Percentiles rank a stretch among this genome's conserved stretches.
Conservation (phyloP, 92 coral and sea anemone genomes). For the Parazoanthus darwini region DNA sequence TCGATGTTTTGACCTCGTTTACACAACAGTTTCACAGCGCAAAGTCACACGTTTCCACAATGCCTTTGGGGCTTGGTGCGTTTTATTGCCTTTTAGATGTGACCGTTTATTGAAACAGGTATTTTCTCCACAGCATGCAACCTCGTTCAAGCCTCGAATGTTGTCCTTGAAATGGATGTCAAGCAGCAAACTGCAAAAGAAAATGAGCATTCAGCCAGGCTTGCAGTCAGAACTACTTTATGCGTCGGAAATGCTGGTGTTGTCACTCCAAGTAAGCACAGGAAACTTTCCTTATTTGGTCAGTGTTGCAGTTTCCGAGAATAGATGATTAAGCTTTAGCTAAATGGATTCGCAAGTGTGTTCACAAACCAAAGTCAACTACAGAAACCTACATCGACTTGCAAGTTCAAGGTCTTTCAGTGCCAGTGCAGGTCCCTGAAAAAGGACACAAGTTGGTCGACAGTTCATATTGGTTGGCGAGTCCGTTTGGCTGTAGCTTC, state of each 20-base stretch:
- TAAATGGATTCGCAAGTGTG: not conserved
- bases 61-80: not conserved
- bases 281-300: not conserved
- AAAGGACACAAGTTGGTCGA: not conserved
- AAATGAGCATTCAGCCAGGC: conserved; percentile 53
- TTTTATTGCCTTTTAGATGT: not conserved
- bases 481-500: not conserved
- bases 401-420: not conserved
- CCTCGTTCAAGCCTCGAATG: conserved; percentile 85
- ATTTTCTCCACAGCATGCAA: conserved; percentile 75
- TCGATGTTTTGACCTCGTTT: no score
- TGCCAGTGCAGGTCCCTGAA: not conserved
- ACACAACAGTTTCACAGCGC: no score
- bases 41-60: no score
- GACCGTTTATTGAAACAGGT: not conserved
- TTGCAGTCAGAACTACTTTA: conserved; percentile 69
- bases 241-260: conserved; percentile 83
- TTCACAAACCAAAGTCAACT: no score
- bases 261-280: conserved; percentile 71
- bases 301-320: not conserved
- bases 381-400: not conserved
- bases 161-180: conserved; percentile 93
- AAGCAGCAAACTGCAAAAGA: conserved; percentile 81
- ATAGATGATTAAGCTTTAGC: not conserved
- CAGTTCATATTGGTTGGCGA: not conserved